These are phyloP conservation scores for Zeugodacus cucurbitae DNA, from an alignment of 1,140 invertebrate species.

Conservation along the genomic window DNA sequence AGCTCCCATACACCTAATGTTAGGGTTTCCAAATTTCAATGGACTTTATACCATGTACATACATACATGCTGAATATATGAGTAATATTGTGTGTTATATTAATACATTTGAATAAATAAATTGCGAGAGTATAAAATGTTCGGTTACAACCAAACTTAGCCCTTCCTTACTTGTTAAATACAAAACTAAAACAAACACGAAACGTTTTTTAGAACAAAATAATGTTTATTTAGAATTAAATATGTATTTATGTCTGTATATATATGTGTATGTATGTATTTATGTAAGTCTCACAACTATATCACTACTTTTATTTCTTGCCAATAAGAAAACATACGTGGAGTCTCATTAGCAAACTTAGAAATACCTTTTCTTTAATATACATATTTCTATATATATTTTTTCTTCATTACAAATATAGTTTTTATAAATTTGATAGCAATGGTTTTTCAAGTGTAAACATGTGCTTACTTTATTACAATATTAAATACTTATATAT, in stretches of 20 bases:
- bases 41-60: no score
- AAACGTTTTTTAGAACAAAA: background rate
- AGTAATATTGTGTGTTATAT: no score
- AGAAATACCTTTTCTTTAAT: background rate
- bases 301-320: constrained; percentile 22
- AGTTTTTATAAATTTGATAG: background rate
- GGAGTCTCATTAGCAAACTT: background rate
- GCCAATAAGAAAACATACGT: background rate
- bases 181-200: background rate
- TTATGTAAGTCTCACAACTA: constrained; percentile 6
- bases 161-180: no score
- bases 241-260: background rate
- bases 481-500: background rate
- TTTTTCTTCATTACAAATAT: background rate
- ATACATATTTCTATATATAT: background rate
- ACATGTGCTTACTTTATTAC: background rate
- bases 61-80: no score
- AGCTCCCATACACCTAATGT: no score
- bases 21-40: no score
- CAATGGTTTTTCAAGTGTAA: background rate
- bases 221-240: constrained; percentile 12
- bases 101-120: no score
- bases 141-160: no score
- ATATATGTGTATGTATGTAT: background rate
- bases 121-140: no score